phyloP scores from a whole-genome alignment of 2,113 vertebrate species.

The Hemiprocne comata region DNA sequence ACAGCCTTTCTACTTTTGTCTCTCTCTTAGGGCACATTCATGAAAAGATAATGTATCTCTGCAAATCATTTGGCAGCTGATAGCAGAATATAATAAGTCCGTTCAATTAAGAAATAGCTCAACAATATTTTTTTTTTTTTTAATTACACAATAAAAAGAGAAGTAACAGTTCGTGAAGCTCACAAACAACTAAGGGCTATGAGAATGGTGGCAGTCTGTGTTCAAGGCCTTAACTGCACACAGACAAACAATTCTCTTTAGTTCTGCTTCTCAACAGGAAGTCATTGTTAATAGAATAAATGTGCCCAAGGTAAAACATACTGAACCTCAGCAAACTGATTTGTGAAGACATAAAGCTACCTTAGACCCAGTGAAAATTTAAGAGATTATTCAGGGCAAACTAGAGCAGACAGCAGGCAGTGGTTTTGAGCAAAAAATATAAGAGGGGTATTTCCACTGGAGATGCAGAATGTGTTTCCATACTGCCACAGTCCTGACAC shows the following conservation, averaged over 20 bases:
- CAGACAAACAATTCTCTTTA: slow-evolving; percentile 27
- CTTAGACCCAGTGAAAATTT: neutral
- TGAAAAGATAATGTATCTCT: slow-evolving; percentile 21
- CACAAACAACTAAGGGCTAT: neutral
- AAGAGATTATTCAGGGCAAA: neutral
- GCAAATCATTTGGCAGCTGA: slow-evolving; percentile 59
- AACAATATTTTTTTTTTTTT: neutral
- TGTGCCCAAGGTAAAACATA: neutral
- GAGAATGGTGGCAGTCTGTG: neutral
- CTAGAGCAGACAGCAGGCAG: neutral
- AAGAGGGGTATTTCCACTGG: neutral
- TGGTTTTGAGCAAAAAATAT: neutral
- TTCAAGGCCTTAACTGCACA: slow-evolving; percentile 19
- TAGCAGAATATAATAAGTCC: slow-evolving; percentile 15
- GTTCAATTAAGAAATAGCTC: slow-evolving; percentile 47
- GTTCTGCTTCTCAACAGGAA: slow-evolving; percentile 48
- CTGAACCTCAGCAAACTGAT: slow-evolving; percentile 33
- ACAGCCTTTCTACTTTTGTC: slow-evolving; percentile 1
- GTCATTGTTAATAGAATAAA: neutral
- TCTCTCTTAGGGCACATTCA: slow-evolving; percentile 27
- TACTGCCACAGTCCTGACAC: neutral
- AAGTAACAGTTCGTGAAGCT: slow-evolving; percentile 2
- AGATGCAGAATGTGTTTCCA: neutral
- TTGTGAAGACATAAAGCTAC: slow-evolving; percentile 51
- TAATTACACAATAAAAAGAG: slow-evolving; percentile 32